phyloP scores from a whole-genome alignment of 2,113 vertebrate genomes.

The Chauna torquata region DNA sequence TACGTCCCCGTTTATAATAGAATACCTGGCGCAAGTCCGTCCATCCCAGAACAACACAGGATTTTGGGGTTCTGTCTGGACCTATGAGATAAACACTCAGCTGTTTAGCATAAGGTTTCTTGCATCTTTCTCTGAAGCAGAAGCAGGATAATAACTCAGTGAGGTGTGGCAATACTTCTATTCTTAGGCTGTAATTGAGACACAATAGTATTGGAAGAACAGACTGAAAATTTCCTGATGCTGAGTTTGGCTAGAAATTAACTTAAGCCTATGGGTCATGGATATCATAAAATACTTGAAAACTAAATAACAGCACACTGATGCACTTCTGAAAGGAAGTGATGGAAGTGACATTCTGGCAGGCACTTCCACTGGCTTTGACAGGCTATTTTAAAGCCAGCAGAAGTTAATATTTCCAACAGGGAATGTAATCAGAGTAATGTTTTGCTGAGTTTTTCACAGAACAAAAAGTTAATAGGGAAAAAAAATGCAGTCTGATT shows the following conservation, averaged over 20 bases:
- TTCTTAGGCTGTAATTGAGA: neutral
- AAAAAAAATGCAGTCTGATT: neutral
- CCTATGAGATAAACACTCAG: neutral
- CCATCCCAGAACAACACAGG: neutral
- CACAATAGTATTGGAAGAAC: neutral
- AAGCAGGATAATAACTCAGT: neutral
- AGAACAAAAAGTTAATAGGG: neutral
- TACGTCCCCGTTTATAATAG: neutral
- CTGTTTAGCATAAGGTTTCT: neutral
- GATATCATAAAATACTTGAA: neutral
- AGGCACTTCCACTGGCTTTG: constrained; percentile 16
- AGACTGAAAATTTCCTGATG: neutral
- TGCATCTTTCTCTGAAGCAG: neutral
- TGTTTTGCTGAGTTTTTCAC: neutral
- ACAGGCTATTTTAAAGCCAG: neutral
- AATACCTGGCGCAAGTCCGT: neutral
- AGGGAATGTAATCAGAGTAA: neutral
- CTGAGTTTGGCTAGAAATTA: neutral
- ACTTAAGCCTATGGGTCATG: neutral
- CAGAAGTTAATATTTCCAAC: neutral
- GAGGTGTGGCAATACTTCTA: neutral
- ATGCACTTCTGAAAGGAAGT: constrained; percentile 24
- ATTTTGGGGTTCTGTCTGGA: neutral
- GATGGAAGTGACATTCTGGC: constrained; percentile 15
- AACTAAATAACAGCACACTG: neutral